Evolutionary conservation across 1,140 invertebrate genomes (phyloP).

Genomic region (Drosophila oshimai): DNA sequence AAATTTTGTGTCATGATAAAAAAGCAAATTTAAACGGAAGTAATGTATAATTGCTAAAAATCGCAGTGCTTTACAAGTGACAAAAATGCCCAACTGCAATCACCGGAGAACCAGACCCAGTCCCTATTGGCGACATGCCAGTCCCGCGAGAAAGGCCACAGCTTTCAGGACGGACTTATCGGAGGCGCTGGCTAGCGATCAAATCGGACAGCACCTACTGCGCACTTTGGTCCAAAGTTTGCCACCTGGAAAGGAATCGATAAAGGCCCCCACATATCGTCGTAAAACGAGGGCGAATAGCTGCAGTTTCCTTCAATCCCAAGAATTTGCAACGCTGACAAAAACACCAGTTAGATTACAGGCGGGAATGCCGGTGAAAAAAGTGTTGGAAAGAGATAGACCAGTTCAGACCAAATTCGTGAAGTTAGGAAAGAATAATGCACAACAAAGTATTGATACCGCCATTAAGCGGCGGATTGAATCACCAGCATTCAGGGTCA

Average conservation of each 20-base stretch:
- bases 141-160: background rate
- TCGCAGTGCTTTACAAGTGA: background rate
- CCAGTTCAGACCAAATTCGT: too few species aligned
- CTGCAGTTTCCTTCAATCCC: background rate
- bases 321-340: background rate
- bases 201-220: conserved; percentile 10
- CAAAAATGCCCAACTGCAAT: conserved; percentile 35
- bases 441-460: background rate
- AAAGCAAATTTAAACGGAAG: conserved; percentile 57
- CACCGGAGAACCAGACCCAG: background rate
- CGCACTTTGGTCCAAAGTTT: conserved; percentile 4
- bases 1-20: conserved; percentile 44
- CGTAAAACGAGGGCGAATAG: background rate
- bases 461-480: background rate
- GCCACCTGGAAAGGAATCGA: background rate
- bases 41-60: conserved; percentile 52
- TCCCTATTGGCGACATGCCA: conserved; percentile 4
- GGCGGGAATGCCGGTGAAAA: background rate
- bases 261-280: background rate
- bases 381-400: background rate
- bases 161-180: background rate
- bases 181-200: background rate
- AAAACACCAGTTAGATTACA: background rate
- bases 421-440: background rate
- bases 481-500: background rate